Evolutionary conservation across 1,140 invertebrate genomes (phyloP).

Genomic region (Penaeus chinensis): DNA sequence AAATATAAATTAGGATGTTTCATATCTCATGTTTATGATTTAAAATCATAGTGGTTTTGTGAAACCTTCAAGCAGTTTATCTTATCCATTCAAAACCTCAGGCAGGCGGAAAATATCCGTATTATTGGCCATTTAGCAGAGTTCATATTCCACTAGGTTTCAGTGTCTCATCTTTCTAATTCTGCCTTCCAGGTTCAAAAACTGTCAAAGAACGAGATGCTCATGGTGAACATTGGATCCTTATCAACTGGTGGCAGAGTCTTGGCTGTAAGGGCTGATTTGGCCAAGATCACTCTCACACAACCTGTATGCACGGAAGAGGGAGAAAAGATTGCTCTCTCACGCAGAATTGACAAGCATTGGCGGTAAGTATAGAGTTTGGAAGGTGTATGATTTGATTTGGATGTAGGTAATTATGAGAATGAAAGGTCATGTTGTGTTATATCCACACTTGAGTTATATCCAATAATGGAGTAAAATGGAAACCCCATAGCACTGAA

Average conservation of each 20-base stretch:
- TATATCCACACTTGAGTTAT: no score
- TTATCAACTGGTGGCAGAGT: conserved; percentile 97
- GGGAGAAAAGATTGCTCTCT: conserved; percentile 98
- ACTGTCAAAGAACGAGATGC: conserved; percentile 86
- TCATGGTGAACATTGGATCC: conserved; percentile 99
- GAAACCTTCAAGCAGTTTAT: no score
- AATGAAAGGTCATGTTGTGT: background rate
- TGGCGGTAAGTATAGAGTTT: conserved; percentile 82
- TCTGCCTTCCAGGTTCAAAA: conserved; percentile 79
- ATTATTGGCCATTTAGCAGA: no score
- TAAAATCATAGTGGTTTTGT: conserved; percentile 17
- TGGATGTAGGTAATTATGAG: background rate
- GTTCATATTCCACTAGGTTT: background rate
- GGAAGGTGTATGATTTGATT: background rate
- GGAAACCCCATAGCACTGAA: no score
- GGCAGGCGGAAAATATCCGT: no score
- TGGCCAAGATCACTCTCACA: conserved; percentile 96
- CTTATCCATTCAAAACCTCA: no score
- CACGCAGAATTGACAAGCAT: conserved; percentile 97
- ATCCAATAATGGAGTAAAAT: no score
- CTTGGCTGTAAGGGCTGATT: conserved; percentile 94
- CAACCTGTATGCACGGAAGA: conserved; percentile 99
- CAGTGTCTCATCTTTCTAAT: background rate
- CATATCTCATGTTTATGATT: no score
- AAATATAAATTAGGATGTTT: no score